Evolutionary conservation across 2,888 invertebrate species (phyloP).

Genomic region (Watsonalla cultraria): DNA sequence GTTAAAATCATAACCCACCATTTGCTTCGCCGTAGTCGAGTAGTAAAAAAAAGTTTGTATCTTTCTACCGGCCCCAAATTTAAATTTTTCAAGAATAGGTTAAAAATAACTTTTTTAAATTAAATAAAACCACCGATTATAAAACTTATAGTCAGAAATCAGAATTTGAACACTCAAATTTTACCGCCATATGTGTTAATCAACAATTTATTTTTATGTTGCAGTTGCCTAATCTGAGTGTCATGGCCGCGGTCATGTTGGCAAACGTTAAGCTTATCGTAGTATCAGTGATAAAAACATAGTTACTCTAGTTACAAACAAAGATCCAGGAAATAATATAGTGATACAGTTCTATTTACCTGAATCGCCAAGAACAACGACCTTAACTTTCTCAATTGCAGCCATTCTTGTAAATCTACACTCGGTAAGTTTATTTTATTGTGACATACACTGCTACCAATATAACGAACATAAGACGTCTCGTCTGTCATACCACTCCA

Average conservation of each 20-base stretch:
- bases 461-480: constrained; percentile 10
- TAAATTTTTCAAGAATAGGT: too few species aligned
- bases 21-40: too few species aligned
- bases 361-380: constrained; percentile 95
- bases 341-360: constrained; percentile 73
- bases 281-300: constrained; percentile 10
- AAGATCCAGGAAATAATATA: constrained; percentile 4
- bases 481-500: too few species aligned
- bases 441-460: constrained; percentile 38
- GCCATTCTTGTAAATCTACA: constrained; percentile 78
- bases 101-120: too few species aligned
- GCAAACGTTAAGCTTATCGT: constrained; percentile 38
- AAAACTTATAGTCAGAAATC: too few species aligned
- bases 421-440: constrained; percentile 52
- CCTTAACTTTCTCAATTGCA: constrained; percentile 92
- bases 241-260: constrained; percentile 61
- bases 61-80: too few species aligned
- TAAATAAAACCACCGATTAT: too few species aligned
- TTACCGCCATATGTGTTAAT: constrained; percentile 29
- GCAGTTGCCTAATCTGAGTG: constrained; percentile 40
- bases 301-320: too few species aligned
- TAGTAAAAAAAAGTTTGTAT: too few species aligned
- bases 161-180: constrained; percentile 3
- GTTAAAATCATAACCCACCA: too few species aligned
- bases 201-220: constrained; percentile 30